A percentile compares a stretch with the other conserved stretches of the same genome.
Evolutionary conservation across 2,888 invertebrate species (phyloP).

Genomic region (Steinernema carpocapsae): DNA sequence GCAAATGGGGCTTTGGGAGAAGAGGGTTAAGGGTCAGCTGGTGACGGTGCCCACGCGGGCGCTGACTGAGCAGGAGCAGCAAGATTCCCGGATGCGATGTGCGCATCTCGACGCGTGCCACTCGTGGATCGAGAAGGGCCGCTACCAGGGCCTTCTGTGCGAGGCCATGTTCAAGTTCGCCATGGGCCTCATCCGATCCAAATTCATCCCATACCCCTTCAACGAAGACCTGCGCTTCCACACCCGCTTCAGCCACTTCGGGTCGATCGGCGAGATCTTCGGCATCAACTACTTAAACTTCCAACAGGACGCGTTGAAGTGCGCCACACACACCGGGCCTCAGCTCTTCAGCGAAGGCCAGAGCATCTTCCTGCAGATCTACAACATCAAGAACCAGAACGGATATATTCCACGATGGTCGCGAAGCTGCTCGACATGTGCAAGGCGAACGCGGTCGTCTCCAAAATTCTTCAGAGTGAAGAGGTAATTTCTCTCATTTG

Average conservation of each 20-base stretch:
- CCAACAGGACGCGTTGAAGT: slow-evolving; percentile 30
- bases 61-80: background rate
- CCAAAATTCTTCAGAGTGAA: slow-evolving; percentile 34
- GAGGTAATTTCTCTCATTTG: too few species aligned
- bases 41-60: too few species aligned
- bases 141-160: background rate
- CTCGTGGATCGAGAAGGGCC: background rate
- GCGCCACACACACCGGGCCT: background rate
- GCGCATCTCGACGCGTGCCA: background rate
- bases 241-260: slow-evolving; percentile 45
- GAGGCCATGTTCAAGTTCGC: background rate
- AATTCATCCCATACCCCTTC: background rate
- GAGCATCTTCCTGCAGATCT: slow-evolving; percentile 8
- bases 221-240: slow-evolving; percentile 46
- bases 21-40: too few species aligned
- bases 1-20: too few species aligned
- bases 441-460: slow-evolving; percentile 39
- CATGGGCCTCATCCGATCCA: background rate
- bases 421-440: slow-evolving; percentile 29
- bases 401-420: background rate
- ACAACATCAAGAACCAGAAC: background rate
- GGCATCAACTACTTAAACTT: slow-evolving; percentile 44
- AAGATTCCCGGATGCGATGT: background rate
- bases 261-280: slow-evolving; percentile 43
- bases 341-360: slow-evolving; percentile 36